Evolutionary conservation across 2,888 invertebrate species (phyloP), one percentile per base, ranked within the genome.

Genomic region (Sinhomidia bicolor): DNA sequence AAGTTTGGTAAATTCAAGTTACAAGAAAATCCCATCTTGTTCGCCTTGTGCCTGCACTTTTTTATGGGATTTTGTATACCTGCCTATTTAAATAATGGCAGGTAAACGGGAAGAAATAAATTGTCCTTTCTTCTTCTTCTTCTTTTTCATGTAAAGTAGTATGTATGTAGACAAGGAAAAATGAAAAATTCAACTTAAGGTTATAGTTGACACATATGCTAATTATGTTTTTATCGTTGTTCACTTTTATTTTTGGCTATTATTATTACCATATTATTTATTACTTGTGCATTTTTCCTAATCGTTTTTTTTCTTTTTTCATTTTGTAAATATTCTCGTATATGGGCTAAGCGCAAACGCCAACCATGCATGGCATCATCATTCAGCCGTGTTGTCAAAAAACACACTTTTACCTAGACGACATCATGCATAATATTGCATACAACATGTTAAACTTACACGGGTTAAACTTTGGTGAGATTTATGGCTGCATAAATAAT

Each of bases 401-500:
- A 1, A 1, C 36, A 20, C 5, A 60, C 32, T 44, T 9, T 3
- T 17, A 41, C 41, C 20, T 0, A 44, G 6, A 44, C 32, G 65
- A 20, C 71, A 44, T 44, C 10, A 44, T 7, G 23, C 6, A 44
- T 17, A 44, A 12, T 1, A 10, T 44, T 17, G n/a, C n/a, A n/a
- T n/a, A n/a, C n/a, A n/a, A n/a, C n/a, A n/a, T n/a, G n/a, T n/a
- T n/a, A n/a, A n/a, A n/a, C n/a, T n/a, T n/a, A n/a, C n/a, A n/a
- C n/a, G n/a, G n/a, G n/a, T 44, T 71, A 2, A 6, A 44, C 12
- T 23, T 32, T n/a, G 44, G 51, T n/a, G 44, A 68, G 51, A 82
- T 82, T 82, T 82, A 82, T 79, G 54, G 14, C 76, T 29, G 54
- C 54, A 54, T 54, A 51, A 78, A 54, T 29, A 54, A 54, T 51